Base-by-base conservation (phyloP, 2,113 vertebrate genomes). In the Microcebus jonahi region DNA sequence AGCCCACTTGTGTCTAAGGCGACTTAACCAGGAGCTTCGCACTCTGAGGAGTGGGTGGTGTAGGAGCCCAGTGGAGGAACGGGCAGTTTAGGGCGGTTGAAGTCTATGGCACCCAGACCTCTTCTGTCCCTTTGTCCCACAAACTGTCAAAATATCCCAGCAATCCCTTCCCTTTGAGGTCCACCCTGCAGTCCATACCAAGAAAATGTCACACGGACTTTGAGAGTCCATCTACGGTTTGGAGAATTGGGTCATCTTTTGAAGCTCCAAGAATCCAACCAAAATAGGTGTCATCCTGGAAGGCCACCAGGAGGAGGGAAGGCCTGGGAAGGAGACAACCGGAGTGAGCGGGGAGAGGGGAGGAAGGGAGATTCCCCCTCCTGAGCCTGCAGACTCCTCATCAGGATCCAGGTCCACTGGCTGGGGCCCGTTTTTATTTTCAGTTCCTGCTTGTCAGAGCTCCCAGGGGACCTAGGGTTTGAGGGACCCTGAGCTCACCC, bases 81-180 rank as follows among this genome's bases (percentile, higher is more conserved):
- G 29, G 45, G 75, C 48, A 77, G 10, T 12, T n/a, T 53, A n/a
- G 55, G 34, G n/a, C 14, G 2, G 63, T 34, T 34, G 34, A 86
- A 8, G 15, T 11, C 20, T 39, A 2, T 31, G 68, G 61, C 50
- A 45, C 75, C 76, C 15, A 2, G 1, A 12, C 55, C 90, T 89
- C 90, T 81, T 70, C 76, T 36, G 57, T 18, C 73, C 73, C 85
- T 94, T 97, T 94, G 88, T 89, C 91, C 86, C 76, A 84, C 20
- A 34, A 53, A 86, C 82, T 80, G 39, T 27, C 27, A 45, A 79
- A 82, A 70, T 57, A 53, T 65, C 86, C 53, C 86, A 45, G 7
- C 12, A 14, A 42, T 63, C n/a, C 34, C 34, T 36, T 89, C 55
- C 59, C 75, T 85, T 77, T 42, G 67, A 31, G 48, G 9, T 14